phyloP scores from a whole-genome alignment of 1,140 invertebrate genomes.

The Piezodorus guildinii region DNA sequence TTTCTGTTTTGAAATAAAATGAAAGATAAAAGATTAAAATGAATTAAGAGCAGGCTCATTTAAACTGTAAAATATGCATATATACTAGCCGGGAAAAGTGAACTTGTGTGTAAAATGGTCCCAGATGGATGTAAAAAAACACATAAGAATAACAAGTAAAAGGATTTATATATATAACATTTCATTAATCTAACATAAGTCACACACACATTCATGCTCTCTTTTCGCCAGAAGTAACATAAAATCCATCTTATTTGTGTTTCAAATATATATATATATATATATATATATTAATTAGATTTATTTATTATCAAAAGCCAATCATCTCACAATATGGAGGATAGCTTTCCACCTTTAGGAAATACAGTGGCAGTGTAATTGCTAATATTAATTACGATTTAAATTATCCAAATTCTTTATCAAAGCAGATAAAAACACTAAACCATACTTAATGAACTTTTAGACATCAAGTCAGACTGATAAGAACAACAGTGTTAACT shows the following conservation, averaged over 20 bases:
- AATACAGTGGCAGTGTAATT: conserved; percentile 19
- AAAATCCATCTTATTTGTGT: not conserved
- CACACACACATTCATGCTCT: not conserved
- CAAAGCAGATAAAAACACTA: not conserved
- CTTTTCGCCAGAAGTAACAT: not conserved
- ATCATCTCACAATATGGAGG: conserved; percentile 17
- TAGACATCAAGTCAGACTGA: not conserved
- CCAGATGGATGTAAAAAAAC: conserved; percentile 10
- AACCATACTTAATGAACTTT: not conserved
- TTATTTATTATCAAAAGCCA: conserved; percentile 8
- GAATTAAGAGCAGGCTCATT: not conserved
- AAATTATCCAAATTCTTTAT: conserved; percentile 11
- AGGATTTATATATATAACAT: conserved; percentile 10
- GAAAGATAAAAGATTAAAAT: not conserved
- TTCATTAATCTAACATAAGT: conserved; percentile 5
- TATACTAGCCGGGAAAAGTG: not conserved
- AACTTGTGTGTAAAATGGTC: conserved; percentile 1
- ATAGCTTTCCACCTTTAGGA: conserved; percentile 16
- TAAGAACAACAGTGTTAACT: too few species aligned
- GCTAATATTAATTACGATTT: conserved; percentile 4
- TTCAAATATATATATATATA: conserved; percentile 6
- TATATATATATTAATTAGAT: conserved; percentile 4
- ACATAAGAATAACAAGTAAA: conserved; percentile 12
- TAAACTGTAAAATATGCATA: not conserved
- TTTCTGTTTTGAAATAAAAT: not conserved